Conservation (phyloP, 2,888 invertebrate genomes). For the Gandaritis pyraliata region DNA sequence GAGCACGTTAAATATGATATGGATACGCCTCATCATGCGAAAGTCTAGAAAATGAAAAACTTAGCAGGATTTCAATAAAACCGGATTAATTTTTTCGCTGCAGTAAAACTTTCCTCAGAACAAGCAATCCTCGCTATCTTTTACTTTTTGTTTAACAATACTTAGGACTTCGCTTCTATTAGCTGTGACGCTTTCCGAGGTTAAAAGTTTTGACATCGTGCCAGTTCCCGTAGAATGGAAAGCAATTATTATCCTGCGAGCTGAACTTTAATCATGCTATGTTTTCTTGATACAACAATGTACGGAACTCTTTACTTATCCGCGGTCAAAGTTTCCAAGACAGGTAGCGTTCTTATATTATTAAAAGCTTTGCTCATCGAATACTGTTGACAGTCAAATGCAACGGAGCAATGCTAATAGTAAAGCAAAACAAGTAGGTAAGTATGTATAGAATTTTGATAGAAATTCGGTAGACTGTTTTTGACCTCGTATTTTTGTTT, state of each 20-base stretch:
- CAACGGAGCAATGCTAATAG: too few species aligned
- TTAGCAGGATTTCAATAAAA: conserved; percentile 45
- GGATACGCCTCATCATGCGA: conserved; percentile 23
- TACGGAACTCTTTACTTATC: conserved; percentile 1
- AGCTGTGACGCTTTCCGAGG: conserved; percentile 42
- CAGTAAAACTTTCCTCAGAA: conserved; percentile 59
- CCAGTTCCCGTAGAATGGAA: conserved; percentile 20
- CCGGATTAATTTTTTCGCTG: conserved; percentile 54
- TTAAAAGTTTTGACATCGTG: conserved; percentile 40
- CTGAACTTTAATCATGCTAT: conserved; percentile 8
- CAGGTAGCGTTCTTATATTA: neutral
- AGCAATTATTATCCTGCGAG: conserved; percentile 22
- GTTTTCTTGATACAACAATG: conserved; percentile 8
- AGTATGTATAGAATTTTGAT: too few species aligned
- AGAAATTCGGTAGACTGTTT: too few species aligned
- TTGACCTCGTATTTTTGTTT: too few species aligned
- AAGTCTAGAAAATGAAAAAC: conserved; percentile 44
- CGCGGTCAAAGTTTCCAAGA: conserved; percentile 9
- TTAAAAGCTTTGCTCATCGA: neutral
- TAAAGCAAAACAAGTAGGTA: too few species aligned
- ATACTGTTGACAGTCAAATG: too few species aligned
- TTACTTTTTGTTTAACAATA: conserved; percentile 60
- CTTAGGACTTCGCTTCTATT: conserved; percentile 53
- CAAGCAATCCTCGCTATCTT: conserved; percentile 58
- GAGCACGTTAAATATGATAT: conserved; percentile 16